These are phyloP conservation scores for Tauraco erythrolophus DNA, from an alignment of 2,113 vertebrate genomes.

Conservation along the genomic window DNA sequence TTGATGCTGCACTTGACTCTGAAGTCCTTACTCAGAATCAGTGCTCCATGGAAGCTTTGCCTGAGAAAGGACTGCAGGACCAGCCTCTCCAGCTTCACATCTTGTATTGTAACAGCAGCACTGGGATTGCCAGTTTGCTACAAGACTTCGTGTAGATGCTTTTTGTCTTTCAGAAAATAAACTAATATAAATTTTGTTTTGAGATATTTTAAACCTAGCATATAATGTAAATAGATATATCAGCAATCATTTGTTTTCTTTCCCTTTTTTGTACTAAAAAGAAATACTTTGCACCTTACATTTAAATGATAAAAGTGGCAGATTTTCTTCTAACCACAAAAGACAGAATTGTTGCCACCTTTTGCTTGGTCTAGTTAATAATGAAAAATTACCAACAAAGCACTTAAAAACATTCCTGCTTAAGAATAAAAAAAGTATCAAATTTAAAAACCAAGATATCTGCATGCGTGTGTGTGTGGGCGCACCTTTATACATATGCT, in stretches of 20 bases:
- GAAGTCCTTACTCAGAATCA: not conserved
- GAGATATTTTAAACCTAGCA: not conserved
- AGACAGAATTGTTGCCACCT: not conserved
- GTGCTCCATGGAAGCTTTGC: not conserved
- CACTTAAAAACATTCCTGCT: not conserved
- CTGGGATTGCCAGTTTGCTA: not conserved
- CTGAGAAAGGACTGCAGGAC: not conserved
- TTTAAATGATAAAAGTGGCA: not conserved
- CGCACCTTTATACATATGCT: not conserved
- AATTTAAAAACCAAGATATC: not conserved
- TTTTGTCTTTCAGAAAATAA: conserved; percentile 15
- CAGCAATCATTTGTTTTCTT: conserved; percentile 13
- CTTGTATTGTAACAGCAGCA: not conserved
- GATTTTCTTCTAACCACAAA: not conserved
- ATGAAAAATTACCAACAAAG: conserved; percentile 40
- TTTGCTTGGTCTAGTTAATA: conserved; percentile 8
- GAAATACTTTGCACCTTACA: conserved; percentile 13
- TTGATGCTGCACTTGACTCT: not conserved
- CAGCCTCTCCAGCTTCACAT: not conserved
- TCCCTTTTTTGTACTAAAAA: not conserved
- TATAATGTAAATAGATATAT: not conserved
- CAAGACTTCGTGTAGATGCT: not conserved
- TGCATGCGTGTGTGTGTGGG: not conserved
- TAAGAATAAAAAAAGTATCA: conserved; percentile 23
- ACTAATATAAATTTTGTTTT: not conserved